Conservation (phyloP, 2,113 vertebrate genomes). For the Lepus americanus region DNA sequence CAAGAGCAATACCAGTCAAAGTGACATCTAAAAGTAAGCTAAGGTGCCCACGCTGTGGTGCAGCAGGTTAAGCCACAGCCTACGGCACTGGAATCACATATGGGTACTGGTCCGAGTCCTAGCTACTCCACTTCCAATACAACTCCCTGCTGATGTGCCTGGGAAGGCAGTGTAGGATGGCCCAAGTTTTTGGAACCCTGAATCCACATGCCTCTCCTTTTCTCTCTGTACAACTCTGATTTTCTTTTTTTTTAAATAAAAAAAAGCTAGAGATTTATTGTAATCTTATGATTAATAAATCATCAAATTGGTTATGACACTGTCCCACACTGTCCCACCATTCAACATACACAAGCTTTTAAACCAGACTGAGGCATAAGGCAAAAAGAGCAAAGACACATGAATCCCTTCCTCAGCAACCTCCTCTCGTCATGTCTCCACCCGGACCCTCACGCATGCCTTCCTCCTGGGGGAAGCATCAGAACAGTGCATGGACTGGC, state of each 20-base stretch:
- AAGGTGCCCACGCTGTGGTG: too few relatives aligned
- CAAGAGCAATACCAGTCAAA: not conserved
- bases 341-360: slow-evolving; percentile 78
- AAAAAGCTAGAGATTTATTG: slow-evolving; percentile 86
- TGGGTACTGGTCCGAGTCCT: too few relatives aligned
- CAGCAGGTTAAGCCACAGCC: too few relatives aligned
- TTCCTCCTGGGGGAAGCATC: slow-evolving; percentile 71
- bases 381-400: slow-evolving; percentile 70
- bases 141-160: too few relatives aligned
- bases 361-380: slow-evolving; percentile 69
- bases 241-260: too few relatives aligned
- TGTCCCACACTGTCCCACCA: slow-evolving; percentile 74
- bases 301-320: slow-evolving; percentile 81
- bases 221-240: too few relatives aligned
- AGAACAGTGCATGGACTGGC: slow-evolving; percentile 51
- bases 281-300: slow-evolving; percentile 85
- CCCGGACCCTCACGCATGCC: slow-evolving; percentile 23
- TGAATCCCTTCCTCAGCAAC: slow-evolving; percentile 37
- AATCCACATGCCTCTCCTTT: too few relatives aligned
- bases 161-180: too few relatives aligned
- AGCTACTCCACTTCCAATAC: too few relatives aligned
- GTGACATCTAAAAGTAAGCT: not conserved
- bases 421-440: slow-evolving; percentile 61
- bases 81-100: too few relatives aligned
- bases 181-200: too few relatives aligned